phyloP scores from a whole-genome alignment of 2,113 vertebrate species.

The Phylloscopus trochilus region DNA sequence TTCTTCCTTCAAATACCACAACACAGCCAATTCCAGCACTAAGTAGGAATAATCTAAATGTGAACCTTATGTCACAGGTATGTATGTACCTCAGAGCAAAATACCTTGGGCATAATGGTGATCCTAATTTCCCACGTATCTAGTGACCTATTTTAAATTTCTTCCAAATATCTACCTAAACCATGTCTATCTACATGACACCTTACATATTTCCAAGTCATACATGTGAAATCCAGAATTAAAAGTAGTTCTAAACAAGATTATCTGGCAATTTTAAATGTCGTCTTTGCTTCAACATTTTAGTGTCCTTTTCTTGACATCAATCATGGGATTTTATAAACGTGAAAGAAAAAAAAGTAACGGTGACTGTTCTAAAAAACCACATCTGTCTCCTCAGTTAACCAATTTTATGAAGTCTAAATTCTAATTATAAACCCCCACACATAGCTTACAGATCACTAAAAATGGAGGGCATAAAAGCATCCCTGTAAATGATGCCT shows the following conservation, averaged over 20 bases:
- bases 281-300: background rate
- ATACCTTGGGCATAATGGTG: background rate
- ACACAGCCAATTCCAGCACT: background rate
- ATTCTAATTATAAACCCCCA: background rate
- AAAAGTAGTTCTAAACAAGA: background rate
- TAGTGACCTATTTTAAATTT: background rate
- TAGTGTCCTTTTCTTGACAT: background rate
- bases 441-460: background rate
- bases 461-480: background rate
- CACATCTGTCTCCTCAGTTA: background rate
- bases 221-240: background rate
- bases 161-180: background rate
- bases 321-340: background rate
- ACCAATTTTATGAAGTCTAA: background rate
- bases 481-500: background rate
- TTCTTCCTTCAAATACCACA: background rate
- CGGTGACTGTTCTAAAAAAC: background rate
- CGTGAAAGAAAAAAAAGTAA: background rate
- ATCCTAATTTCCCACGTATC: background rate
- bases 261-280: background rate
- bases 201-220: background rate
- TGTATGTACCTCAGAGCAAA: background rate
- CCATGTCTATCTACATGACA: background rate
- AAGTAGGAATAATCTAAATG: background rate
- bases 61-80: background rate